Base-by-base conservation (phyloP, 2,888 invertebrate species). In the Hemaris fuciformis region DNA sequence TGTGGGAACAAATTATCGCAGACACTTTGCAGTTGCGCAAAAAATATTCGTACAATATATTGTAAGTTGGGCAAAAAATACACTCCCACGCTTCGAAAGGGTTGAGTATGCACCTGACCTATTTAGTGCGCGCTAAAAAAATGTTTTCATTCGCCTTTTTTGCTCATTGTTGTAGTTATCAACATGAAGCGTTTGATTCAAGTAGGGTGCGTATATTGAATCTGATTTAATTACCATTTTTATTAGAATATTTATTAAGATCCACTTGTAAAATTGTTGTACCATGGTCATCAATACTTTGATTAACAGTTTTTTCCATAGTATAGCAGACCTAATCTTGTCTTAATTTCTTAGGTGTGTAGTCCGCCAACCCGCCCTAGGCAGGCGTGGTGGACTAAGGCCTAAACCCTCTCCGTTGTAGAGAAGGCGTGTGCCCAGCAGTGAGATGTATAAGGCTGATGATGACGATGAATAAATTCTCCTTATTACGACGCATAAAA, bases 1-100 rank as follows among this genome's bases (percentile, higher is more conserved):
- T 91, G 91, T 92, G 91, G 89, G 92, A 91, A 92, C 91, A 92
- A 91, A 92, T 92, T 91, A 91, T 91, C 83, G 89, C 91, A 91
- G 90, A 91, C 91, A 92, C 89, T 87, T 86, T 71, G 76, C 76
- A 70, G 72, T 67, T 76, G 70, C 77, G 80, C 80, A 87, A 90
- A 88, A 89, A 89, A 85, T 62, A 63, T 77, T 83, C 84, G 87
- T 88, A 89, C 85, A 89, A 90, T 87, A 74, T n/a, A 38, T 38
- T 38, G 68, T 77, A 77, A 73, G 67, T 61, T 74, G 64, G 71
- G 73, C 77, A 85, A 89, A 89, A 89, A 89, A 76, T 70, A 66
- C 69, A 87, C 92, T 91, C 92, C 92, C 91, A 92, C 91, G 91
- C 87, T 77, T 70, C 78, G 85, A 89, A 91, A 92, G 92, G 92